Percentiles rank a stretch among this genome's conserved stretches.
Evolutionary conservation across 2,888 invertebrate species (phyloP).

Genomic region (Drosophila bunnanda): DNA sequence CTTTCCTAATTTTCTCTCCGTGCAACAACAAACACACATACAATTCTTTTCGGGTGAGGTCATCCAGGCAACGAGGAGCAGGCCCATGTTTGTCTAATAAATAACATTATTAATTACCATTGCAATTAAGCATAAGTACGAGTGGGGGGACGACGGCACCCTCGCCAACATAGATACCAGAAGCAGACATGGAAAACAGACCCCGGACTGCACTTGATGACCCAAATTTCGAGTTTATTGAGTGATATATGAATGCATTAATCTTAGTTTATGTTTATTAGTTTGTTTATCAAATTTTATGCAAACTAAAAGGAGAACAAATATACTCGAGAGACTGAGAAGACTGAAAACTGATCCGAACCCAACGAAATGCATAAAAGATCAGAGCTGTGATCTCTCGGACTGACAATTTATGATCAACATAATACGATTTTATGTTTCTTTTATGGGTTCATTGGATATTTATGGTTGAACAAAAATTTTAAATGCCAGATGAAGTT

Average conservation of each 20-base stretch:
- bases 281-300: slow-evolving; percentile 57
- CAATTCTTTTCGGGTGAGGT: slow-evolving; percentile 74
- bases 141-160: slow-evolving; percentile 35
- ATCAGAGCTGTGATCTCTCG: slow-evolving; percentile 35
- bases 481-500: slow-evolving; percentile 18
- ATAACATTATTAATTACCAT: slow-evolving; percentile 80
- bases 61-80: slow-evolving; percentile 60
- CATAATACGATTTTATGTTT: slow-evolving; percentile 55
- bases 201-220: slow-evolving; percentile 68
- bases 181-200: slow-evolving; percentile 21
- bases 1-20: background rate
- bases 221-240: slow-evolving; percentile 70
- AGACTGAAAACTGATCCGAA: slow-evolving; percentile 30
- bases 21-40: slow-evolving; percentile 44
- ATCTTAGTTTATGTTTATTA: slow-evolving; percentile 78
- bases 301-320: slow-evolving; percentile 46
- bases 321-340: slow-evolving; percentile 18
- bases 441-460: slow-evolving; percentile 36
- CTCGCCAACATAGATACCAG: slow-evolving; percentile 26
- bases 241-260: slow-evolving; percentile 80
- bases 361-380: slow-evolving; percentile 18
- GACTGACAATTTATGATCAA: slow-evolving; percentile 33
- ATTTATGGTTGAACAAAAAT: slow-evolving; percentile 28
- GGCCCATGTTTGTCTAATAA: slow-evolving; percentile 70
- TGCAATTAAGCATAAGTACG: slow-evolving; percentile 81